phyloP scores from a whole-genome alignment of 37 sponge, comb jelly and placozoan species.

The Spongilla lacustris region DNA sequence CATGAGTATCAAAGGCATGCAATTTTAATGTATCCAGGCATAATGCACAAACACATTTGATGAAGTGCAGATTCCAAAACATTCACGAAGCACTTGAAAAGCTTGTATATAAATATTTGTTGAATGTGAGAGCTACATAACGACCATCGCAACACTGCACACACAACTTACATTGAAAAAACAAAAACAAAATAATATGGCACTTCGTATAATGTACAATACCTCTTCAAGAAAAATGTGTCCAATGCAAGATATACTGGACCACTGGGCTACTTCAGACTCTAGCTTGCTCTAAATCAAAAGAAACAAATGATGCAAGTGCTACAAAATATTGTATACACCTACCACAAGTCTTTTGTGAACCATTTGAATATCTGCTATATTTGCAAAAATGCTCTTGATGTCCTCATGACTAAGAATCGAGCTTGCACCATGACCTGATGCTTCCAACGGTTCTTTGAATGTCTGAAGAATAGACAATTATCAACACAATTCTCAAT shows the following conservation, averaged over 20 bases:
- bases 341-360: slow-evolving; percentile 79
- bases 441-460: slow-evolving; percentile 81
- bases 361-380: slow-evolving; percentile 77
- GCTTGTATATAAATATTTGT: no score
- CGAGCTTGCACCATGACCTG: slow-evolving; percentile 77
- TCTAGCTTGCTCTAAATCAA: slow-evolving; percentile 22
- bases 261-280: slow-evolving; percentile 55
- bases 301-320: background rate
- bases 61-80: no score
- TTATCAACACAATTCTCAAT: background rate
- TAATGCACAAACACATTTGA: no score
- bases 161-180: no score
- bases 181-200: no score
- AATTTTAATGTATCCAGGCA: no score
- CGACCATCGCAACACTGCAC: no score
- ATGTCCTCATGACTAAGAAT: slow-evolving; percentile 76
- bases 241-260: slow-evolving; percentile 52
- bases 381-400: slow-evolving; percentile 89
- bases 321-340: background rate
- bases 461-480: slow-evolving; percentile 48
- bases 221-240: slow-evolving; percentile 60
- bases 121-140: no score
- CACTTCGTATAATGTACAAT: background rate
- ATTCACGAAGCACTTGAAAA: no score
- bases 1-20: no score